phyloP scores from a whole-genome alignment of 2,888 invertebrate genomes.

The Argyresthia albistria region DNA sequence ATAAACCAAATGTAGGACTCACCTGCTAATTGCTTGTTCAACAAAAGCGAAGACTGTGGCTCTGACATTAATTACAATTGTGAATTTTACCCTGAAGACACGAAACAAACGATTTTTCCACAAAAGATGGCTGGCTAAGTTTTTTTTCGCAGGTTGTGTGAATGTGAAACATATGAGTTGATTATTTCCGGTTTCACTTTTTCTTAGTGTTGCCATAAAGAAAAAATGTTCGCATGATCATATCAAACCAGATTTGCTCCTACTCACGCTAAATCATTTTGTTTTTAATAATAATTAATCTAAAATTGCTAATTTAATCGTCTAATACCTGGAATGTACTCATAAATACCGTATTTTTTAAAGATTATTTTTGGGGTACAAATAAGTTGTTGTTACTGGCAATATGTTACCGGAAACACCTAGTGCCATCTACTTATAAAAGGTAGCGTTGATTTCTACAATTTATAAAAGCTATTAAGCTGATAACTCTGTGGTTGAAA shows the following conservation, averaged over 20 bases:
- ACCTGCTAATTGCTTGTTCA: slow-evolving; percentile 97
- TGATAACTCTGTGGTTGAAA: too few species aligned
- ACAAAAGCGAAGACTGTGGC: slow-evolving; percentile 94
- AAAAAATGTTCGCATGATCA: background rate
- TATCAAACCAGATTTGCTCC: background rate
- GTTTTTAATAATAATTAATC: too few species aligned
- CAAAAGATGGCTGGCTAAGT: slow-evolving; percentile 82
- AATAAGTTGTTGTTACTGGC: background rate
- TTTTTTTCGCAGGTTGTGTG: slow-evolving; percentile 63
- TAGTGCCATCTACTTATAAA: background rate
- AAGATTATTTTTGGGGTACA: too few species aligned
- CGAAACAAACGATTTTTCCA: slow-evolving; percentile 80
- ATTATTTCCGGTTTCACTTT: slow-evolving; percentile 47
- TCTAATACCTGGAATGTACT: too few species aligned
- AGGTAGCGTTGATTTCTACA: background rate
- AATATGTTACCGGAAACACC: background rate
- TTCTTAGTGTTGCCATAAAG: slow-evolving; percentile 31
- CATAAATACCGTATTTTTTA: too few species aligned
- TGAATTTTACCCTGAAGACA: slow-evolving; percentile 82
- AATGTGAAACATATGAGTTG: slow-evolving; percentile 60
- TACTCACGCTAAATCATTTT: too few species aligned
- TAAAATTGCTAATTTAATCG: too few species aligned
- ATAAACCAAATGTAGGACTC: slow-evolving; percentile 41
- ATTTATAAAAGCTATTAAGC: too few species aligned
- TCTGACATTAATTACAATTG: slow-evolving; percentile 94